Evolutionary conservation across 2,888 invertebrate genomes (phyloP).

Genomic region (Eristalis tenax): DNA sequence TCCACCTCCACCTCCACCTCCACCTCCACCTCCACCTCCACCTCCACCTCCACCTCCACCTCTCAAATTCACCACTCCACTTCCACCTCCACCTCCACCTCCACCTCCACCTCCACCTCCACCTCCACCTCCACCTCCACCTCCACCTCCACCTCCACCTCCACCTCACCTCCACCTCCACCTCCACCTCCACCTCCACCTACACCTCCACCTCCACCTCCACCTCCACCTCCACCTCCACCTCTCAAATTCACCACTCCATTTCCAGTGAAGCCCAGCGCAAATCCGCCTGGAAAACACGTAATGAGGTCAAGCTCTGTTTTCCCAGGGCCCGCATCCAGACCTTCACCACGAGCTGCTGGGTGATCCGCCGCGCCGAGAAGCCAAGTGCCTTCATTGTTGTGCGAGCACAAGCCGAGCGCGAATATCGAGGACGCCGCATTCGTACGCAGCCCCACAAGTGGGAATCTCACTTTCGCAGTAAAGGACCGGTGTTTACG

Average conservation of each 20-base stretch:
- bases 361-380: neutral
- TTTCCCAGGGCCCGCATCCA: neutral
- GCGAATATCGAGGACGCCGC: constrained; percentile 15
- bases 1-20: too few relatives aligned
- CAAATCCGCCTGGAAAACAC: constrained; percentile 54
- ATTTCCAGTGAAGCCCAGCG: constrained; percentile 25
- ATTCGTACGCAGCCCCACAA: constrained; percentile 19
- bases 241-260: neutral
- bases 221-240: neutral
- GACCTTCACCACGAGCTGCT: neutral
- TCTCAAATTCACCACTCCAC: too few relatives aligned
- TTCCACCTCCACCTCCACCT: too few relatives aligned
- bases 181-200: too few relatives aligned
- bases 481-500: neutral
- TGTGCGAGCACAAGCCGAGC: constrained; percentile 1
- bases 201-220: neutral
- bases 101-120: too few relatives aligned
- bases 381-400: constrained; percentile 15
- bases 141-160: neutral
- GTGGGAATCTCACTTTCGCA: constrained; percentile 9
- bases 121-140: too few relatives aligned
- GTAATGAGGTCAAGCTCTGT: constrained; percentile 65
- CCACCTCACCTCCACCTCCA: too few relatives aligned
- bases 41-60: too few relatives aligned
- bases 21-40: too few relatives aligned